Conservation (phyloP, 2,113 vertebrate species). For the Campylomormyrus numenius region DNA sequence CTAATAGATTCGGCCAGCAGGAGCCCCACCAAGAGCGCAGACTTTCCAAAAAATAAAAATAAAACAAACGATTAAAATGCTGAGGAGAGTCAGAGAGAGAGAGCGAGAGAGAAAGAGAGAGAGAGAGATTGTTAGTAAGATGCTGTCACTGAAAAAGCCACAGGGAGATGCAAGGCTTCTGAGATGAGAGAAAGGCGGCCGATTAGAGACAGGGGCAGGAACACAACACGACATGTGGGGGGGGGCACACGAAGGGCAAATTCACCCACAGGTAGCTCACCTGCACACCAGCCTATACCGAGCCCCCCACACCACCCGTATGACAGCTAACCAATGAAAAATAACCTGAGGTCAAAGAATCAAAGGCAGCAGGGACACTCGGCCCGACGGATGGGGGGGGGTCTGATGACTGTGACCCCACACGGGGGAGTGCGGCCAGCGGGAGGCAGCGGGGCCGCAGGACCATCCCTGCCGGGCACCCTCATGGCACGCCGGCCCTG, state of each 20-base stretch:
- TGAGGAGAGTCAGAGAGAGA: not conserved
- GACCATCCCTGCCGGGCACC: not conserved
- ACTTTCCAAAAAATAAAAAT: not conserved
- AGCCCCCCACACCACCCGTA: not conserved
- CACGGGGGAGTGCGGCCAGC: not conserved
- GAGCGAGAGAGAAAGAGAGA: not conserved
- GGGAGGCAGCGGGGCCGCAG: not conserved
- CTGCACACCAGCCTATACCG: not conserved
- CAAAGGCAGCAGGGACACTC: not conserved
- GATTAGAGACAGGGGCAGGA: not conserved
- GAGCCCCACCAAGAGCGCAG: slow-evolving; percentile 2
- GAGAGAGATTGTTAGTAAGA: not conserved
- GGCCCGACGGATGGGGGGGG: not conserved
- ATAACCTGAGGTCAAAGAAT: not conserved
- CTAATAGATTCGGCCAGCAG: not conserved
- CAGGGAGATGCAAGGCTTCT: not conserved
- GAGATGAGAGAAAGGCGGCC: not conserved
- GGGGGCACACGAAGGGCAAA: not conserved
- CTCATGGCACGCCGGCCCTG: not conserved
- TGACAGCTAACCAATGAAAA: not conserved
- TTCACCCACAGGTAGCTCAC: not conserved
- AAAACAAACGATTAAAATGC: not conserved
- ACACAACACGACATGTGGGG: not conserved
- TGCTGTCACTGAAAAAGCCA: slow-evolving; percentile 14
- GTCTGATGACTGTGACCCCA: not conserved